Evolutionary conservation across 2,113 vertebrate genomes (phyloP).

Genomic region (Silurus meridionalis): DNA sequence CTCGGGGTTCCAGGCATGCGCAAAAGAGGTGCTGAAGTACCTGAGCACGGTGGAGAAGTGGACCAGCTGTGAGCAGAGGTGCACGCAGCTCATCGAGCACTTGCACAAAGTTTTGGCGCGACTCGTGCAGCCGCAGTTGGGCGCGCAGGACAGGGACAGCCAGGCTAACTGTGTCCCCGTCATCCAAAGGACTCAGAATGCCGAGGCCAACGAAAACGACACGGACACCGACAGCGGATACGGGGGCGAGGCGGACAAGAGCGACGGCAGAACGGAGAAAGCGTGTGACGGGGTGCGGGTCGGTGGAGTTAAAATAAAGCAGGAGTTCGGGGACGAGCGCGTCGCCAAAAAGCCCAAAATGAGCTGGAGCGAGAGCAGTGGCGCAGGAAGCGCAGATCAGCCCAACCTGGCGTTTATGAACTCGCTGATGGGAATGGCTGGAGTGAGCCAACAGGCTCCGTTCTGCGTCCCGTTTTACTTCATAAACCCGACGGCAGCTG

Average conservation of each 20-base stretch:
- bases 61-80: conserved; percentile 86
- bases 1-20: conserved; percentile 92
- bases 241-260: conserved; percentile 85
- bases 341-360: conserved; percentile 78
- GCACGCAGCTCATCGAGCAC: conserved; percentile 87
- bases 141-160: conserved; percentile 69
- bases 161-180: conserved; percentile 91
- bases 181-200: conserved; percentile 89
- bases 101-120: conserved; percentile 86
- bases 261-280: conserved; percentile 66
- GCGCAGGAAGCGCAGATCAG: conserved; percentile 61
- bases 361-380: conserved; percentile 63
- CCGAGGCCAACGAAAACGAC: conserved; percentile 87
- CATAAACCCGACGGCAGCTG: conserved; percentile 86
- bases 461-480: conserved; percentile 92
- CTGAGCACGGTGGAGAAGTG: conserved; percentile 89
- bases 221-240: conserved; percentile 97
- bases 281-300: conserved; percentile 60
- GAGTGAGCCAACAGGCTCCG: conserved; percentile 80
- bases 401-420: conserved; percentile 80
- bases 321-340: conserved; percentile 82
- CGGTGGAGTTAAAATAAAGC: conserved; percentile 79
- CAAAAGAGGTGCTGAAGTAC: conserved; percentile 94
- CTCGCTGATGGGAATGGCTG: conserved; percentile 81
- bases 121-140: conserved; percentile 77